Conservation (phyloP, 1,140 invertebrate species). For the Elymnias hypermnestra region DNA sequence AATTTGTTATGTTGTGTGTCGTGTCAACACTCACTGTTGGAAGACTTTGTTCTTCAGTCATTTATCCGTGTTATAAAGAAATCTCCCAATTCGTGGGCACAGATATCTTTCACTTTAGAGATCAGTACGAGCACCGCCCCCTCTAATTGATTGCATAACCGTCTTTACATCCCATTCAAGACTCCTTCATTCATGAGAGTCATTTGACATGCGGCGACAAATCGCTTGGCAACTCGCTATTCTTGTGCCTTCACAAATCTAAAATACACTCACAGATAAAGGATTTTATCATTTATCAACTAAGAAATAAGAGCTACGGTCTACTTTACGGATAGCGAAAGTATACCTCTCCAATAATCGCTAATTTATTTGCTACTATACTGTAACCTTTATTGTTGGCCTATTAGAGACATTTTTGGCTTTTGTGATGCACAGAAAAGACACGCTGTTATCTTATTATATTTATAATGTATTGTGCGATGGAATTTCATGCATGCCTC, state of each 20-base stretch:
- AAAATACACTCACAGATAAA: not conserved
- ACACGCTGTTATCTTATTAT: constrained; percentile 52
- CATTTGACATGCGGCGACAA: constrained; percentile 60
- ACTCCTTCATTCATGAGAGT: constrained; percentile 32
- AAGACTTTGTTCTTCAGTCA: too few species aligned
- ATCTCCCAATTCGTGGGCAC: constrained; percentile 3
- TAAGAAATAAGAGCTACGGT: not conserved
- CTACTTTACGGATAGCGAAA: not conserved
- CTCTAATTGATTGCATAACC: constrained; percentile 67
- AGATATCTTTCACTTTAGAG: constrained; percentile 1
- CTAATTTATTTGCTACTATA: constrained; percentile 10
- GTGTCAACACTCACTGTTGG: too few species aligned
- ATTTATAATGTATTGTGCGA: constrained; percentile 45
- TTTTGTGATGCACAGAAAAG: constrained; percentile 4
- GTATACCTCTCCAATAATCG: not conserved
- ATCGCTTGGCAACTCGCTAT: constrained; percentile 35
- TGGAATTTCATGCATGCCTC: constrained; percentile 59
- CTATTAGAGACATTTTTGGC: constrained; percentile 3
- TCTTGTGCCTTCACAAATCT: constrained; percentile 12
- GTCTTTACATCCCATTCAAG: constrained; percentile 31
- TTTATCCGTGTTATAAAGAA: too few species aligned
- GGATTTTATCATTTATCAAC: not conserved
- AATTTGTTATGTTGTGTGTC: too few species aligned
- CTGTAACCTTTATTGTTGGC: constrained; percentile 11
- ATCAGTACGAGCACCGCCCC: constrained; percentile 34